Evolutionary conservation across 2,797 vertebrate genomes (phyloP).

Genomic region (Limosa lapponica): DNA sequence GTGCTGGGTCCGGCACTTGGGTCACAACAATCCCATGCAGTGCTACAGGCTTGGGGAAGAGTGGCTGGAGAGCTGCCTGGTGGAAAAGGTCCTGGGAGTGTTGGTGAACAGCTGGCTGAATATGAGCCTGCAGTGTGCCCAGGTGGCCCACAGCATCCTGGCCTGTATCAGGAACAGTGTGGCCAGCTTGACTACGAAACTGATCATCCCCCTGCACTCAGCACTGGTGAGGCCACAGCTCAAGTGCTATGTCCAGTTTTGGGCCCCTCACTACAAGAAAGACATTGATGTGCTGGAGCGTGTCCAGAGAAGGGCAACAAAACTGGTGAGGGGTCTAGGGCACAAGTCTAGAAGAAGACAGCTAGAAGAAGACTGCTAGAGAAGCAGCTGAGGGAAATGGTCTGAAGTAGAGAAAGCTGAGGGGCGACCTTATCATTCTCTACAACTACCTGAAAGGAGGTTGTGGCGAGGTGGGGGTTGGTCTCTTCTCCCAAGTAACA

Average conservation of each 20-base stretch:
- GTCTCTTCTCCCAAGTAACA: neutral
- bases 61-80: neutral
- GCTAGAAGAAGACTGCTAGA: no score
- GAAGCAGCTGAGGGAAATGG: neutral
- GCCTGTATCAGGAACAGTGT: neutral
- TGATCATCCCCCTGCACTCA: no score
- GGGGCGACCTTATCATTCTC: neutral
- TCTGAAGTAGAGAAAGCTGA: neutral
- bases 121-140: neutral
- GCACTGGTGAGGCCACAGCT: neutral
- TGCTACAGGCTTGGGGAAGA: neutral
- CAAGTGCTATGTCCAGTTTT: neutral
- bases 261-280: neutral
- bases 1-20: neutral
- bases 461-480: neutral
- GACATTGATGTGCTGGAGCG: neutral
- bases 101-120: neutral
- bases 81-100: neutral
- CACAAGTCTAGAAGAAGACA: no score
- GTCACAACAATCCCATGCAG: neutral
- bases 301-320: neutral
- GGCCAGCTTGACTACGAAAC: neutral
- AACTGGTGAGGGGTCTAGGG: neutral
- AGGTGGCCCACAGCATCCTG: neutral
- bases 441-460: neutral